Base-by-base conservation (phyloP, 2,888 invertebrate species). In the Andrena dorsata region DNA sequence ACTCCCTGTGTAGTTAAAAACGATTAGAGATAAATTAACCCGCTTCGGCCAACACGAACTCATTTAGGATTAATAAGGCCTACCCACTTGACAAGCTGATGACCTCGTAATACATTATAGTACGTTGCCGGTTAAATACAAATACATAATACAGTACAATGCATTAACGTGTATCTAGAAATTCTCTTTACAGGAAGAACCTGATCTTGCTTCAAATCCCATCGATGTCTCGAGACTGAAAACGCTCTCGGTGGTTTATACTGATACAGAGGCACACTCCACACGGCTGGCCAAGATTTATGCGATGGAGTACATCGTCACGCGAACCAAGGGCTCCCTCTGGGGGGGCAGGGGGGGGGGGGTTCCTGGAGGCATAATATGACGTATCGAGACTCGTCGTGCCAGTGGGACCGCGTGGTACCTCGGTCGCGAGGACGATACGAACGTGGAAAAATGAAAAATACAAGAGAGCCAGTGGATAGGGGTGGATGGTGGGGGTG, bases 141-240 rank as follows among this genome's bases (percentile, higher is more conserved):
- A 41, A 16, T 16, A 41, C 41, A 41, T 41, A 41, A 41, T 4
- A 13, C 4, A 16, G 16, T 41, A 13, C 4, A 16, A 41, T 1
- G 41, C 41, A 13, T 41, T 41, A 41, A 16, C 41, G 13, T 41
- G 13, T 41, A 41, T 13, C 16, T 41, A 41, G 41, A 75, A 86
- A 80, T 86, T 86, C 80, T 83, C 83, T 84, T 82, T 85, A 86
- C 86, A 87, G 83, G 79, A 90, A 88, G 86, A 83, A 87, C 87
- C 76, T 64, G 76, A 72, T 79, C 83, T 81, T 81, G 74, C 82
- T 73, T n/a, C 75, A 56, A 23, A 28, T 83, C 66, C 81, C 76
- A 70, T 26, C 32, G 10, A 47, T 26, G 53, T 64, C 63, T 66
- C 56, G 51, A 70, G 61, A 26, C n/a, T 49, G 26, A 64, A 56